These are phyloP conservation scores for Tenualosa thibaudeaui DNA, from an alignment of 2,797 vertebrate species.

Conservation along the genomic window DNA sequence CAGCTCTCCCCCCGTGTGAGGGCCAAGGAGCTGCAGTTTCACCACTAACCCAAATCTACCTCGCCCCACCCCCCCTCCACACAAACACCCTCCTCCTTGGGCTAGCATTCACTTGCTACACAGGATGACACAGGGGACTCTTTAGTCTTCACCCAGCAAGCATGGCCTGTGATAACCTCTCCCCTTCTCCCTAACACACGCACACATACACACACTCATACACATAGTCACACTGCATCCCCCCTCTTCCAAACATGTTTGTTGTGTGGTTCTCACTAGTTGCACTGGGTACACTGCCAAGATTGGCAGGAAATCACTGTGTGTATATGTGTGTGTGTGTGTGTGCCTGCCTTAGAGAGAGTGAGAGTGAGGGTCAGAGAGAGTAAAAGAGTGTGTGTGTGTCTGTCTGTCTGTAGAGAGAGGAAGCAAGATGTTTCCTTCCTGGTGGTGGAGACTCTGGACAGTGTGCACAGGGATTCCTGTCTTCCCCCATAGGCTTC, in stretches of 20 bases:
- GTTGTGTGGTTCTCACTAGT: background rate
- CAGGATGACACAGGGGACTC: background rate
- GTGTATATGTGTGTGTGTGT: background rate
- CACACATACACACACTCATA: background rate
- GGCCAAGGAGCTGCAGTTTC: constrained; percentile 50
- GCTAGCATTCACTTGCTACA: constrained; percentile 5
- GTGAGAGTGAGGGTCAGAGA: constrained; percentile 44
- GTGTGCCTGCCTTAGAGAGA: background rate
- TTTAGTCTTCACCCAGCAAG: background rate
- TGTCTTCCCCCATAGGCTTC: constrained; percentile 54
- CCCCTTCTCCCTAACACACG: background rate
- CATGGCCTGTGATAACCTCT: constrained; percentile 17
- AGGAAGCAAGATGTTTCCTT: constrained; percentile 56
- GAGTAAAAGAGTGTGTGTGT: constrained; percentile 50
- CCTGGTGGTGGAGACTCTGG: constrained; percentile 38
- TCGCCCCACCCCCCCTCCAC: constrained; percentile 37
- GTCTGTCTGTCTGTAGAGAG: constrained; percentile 27
- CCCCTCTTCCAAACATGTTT: background rate
- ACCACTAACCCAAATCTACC: constrained; percentile 66
- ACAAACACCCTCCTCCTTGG: constrained; percentile 34
- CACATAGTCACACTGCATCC: background rate
- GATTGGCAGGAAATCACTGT: constrained; percentile 38
- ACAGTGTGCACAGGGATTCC: constrained; percentile 57
- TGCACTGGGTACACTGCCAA: constrained; percentile 50
- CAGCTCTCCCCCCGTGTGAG: constrained; percentile 2